phyloP scores from a whole-genome alignment of 2,113 vertebrate genomes.

The Archilochus colubris region DNA sequence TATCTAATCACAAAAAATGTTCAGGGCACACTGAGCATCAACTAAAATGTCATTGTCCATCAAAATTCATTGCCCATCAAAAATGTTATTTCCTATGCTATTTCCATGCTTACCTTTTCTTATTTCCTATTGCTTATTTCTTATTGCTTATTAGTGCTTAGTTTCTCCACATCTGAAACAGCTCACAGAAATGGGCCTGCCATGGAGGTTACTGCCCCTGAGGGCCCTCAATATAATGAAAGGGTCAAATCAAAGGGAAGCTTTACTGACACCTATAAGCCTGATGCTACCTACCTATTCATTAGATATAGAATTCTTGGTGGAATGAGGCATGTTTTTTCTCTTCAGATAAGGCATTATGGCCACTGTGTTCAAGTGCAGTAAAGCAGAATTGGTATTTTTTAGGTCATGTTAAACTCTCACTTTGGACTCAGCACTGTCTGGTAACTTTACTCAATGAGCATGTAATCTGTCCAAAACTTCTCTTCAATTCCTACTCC shows the following conservation, averaged over 20 bases:
- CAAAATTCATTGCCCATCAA: background rate
- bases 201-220: background rate
- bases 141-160: background rate
- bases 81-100: background rate
- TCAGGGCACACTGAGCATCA: background rate
- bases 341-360: background rate
- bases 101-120: background rate
- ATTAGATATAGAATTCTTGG: background rate
- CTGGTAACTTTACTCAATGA: background rate
- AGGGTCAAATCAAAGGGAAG: background rate
- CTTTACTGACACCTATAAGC: background rate
- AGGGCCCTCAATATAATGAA: background rate
- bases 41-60: background rate
- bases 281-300: background rate
- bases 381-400: background rate
- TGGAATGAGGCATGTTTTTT: background rate
- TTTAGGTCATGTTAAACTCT: background rate
- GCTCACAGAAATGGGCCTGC: background rate
- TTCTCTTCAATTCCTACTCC: background rate
- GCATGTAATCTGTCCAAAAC: background rate
- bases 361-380: background rate
- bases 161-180: background rate
- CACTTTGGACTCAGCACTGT: background rate
- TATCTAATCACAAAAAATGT: background rate
- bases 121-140: background rate